Evolutionary conservation across 1,140 invertebrate genomes (phyloP).

Genomic region (Zaprionus davidi): DNA sequence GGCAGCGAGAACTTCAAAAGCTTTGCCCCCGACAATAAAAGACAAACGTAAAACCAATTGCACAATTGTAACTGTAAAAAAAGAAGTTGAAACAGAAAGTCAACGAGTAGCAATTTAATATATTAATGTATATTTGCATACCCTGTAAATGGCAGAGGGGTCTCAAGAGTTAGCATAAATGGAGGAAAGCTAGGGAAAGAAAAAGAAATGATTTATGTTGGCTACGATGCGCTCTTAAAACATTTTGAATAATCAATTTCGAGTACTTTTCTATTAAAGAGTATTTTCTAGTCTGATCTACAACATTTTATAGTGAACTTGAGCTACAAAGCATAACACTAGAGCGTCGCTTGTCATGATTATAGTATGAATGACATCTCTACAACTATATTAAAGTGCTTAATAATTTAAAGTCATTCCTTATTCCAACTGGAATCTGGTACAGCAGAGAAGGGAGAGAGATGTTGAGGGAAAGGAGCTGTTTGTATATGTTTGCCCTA

Average conservation of each 20-base stretch:
- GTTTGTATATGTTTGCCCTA: not conserved
- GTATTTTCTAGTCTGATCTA: not conserved
- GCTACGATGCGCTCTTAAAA: too few relatives aligned
- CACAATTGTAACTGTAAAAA: conserved; percentile 22
- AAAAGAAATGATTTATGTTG: too few relatives aligned
- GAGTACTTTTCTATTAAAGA: not conserved
- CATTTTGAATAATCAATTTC: not conserved
- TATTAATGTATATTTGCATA: conserved; percentile 3
- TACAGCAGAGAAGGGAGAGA: not conserved
- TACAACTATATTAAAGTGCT: not conserved
- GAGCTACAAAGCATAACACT: not conserved
- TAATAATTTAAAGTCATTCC: conserved; percentile 12
- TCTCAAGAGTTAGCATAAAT: not conserved
- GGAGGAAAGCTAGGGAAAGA: not conserved
- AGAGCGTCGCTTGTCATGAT: conserved; percentile 1
- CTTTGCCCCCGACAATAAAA: conserved; percentile 50
- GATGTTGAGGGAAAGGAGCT: not conserved
- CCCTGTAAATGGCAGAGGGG: not conserved
- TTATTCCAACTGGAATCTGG: not conserved
- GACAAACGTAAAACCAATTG: conserved; percentile 52
- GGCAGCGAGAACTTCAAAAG: conserved; percentile 71
- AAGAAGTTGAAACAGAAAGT: conserved; percentile 21
- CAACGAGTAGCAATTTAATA: conserved; percentile 14
- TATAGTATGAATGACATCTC: not conserved
- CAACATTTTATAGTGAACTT: not conserved